Evolutionary conservation across 2,113 vertebrate species (phyloP), one percentile per base, ranked within the genome.

Genomic region (Sciurus niger): DNA sequence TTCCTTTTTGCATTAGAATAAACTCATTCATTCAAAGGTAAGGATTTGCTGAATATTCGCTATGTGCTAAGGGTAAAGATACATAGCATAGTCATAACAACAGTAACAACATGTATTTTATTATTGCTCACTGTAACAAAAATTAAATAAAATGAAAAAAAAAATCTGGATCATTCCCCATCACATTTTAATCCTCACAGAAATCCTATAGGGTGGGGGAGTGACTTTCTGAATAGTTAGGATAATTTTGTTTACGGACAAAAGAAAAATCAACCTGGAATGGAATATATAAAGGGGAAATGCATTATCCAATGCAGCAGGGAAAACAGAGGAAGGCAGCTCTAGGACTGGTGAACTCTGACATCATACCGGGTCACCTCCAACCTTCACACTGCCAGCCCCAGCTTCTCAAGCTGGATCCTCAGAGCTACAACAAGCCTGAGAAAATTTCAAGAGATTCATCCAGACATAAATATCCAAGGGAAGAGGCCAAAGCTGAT

Each of bases 121-220:
- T 85, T 94, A 67, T 51, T 53, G 14, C 43, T 5, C 51, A 20
- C 24, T 48, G 1, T 48, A 80, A 95, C 51, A 91, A 80, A 88
- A 94, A 94, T 46, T 76, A 91, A 48, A 51, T 68, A 68, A 80
- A 78, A 55, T 58, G 18, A 65, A 77, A 89, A 65, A 77, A 89
- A 92, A 80, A 32, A 25, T 73, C 72, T 84, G 34, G 32, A n/a
- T 90, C 17, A 86, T 94, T 85, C 60, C 74, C 24, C 84, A 34
- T 63, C 55, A 90, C 77, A 86, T 53, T 46, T 95, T 51, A 92
- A 86, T 86, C 2, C 7, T 84, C 88, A 30, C 12, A 53, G 70
- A 95, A 95, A 22, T 24, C 32, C 51, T 72, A 6, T 14, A 20
- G 1, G 1, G 11, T 51, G n/a, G 22, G 60, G 6, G 8, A 87